These are phyloP conservation scores for Rhinolophus ferrumequinum DNA, from an alignment of 2,113 vertebrate genomes.

Conservation along the genomic window DNA sequence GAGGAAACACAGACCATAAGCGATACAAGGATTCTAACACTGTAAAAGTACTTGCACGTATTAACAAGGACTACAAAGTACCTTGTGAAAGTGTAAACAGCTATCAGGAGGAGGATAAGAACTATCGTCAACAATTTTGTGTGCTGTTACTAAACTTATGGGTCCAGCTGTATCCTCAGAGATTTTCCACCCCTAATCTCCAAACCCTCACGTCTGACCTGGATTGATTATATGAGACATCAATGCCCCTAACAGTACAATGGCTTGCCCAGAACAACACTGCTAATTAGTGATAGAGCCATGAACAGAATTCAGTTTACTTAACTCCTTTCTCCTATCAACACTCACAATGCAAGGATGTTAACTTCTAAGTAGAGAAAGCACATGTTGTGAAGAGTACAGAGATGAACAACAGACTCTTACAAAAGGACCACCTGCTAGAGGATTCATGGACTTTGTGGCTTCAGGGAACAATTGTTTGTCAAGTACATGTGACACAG, in stretches of 20 bases:
- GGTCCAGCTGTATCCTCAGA: background rate
- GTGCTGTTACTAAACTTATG: background rate
- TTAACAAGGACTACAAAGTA: background rate
- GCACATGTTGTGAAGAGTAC: accelerated
- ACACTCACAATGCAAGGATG: background rate
- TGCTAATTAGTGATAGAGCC: background rate
- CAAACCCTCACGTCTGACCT: background rate
- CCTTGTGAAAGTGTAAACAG: background rate
- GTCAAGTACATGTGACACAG: background rate
- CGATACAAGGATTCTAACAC: background rate
- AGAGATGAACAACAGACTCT: background rate
- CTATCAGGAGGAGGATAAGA: background rate
- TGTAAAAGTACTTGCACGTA: too few relatives aligned
- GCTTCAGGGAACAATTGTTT: background rate
- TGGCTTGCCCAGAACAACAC: background rate
- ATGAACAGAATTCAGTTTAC: background rate
- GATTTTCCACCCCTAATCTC: background rate
- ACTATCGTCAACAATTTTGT: background rate
- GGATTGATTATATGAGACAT: background rate
- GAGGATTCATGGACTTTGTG: too few relatives aligned
- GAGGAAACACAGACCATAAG: background rate
- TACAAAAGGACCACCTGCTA: background rate
- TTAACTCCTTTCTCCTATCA: background rate
- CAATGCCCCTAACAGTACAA: background rate
- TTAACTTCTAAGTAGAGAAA: background rate